These are phyloP conservation scores for Cataglyphis albicans DNA, from an alignment of 2,888 invertebrate genomes.

Conservation along the genomic window DNA sequence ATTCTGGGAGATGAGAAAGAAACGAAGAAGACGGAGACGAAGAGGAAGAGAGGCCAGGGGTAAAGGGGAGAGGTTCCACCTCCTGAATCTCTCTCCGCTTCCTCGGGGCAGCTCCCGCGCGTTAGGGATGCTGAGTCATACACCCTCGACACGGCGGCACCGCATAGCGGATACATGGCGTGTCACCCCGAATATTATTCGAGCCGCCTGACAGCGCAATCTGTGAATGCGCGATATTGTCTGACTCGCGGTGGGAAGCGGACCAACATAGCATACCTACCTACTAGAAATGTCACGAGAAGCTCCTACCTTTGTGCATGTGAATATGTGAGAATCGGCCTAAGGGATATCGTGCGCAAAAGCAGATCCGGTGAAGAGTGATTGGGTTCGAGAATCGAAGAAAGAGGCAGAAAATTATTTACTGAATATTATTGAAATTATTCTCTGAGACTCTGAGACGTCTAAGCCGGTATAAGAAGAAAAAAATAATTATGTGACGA, in stretches of 20 bases:
- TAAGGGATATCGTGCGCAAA: not conserved
- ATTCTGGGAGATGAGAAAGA: slow-evolving; percentile 28
- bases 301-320: slow-evolving; percentile 34
- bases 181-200: slow-evolving; percentile 83
- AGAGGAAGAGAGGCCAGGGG: too few species aligned
- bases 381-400: not conserved
- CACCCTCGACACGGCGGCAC: slow-evolving; percentile 65
- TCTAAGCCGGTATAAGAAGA: not conserved
- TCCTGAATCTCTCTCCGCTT: slow-evolving; percentile 57
- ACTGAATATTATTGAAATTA: too few species aligned
- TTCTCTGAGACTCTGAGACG: not conserved
- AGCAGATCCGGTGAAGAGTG: not conserved
- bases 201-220: slow-evolving; percentile 82
- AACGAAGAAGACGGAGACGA: not conserved
- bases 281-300: slow-evolving; percentile 67
- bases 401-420: not conserved
- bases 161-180: slow-evolving; percentile 76
- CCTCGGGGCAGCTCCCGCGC: slow-evolving; percentile 51
- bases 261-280: slow-evolving; percentile 30
- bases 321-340: not conserved
- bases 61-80: slow-evolving; percentile 21
- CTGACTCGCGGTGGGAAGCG: slow-evolving; percentile 70
- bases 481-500: not conserved
- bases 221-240: slow-evolving; percentile 83
- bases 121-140: slow-evolving; percentile 82